Conservation (phyloP, 2,797 vertebrate genomes). For the Tenualosa ilisha region DNA sequence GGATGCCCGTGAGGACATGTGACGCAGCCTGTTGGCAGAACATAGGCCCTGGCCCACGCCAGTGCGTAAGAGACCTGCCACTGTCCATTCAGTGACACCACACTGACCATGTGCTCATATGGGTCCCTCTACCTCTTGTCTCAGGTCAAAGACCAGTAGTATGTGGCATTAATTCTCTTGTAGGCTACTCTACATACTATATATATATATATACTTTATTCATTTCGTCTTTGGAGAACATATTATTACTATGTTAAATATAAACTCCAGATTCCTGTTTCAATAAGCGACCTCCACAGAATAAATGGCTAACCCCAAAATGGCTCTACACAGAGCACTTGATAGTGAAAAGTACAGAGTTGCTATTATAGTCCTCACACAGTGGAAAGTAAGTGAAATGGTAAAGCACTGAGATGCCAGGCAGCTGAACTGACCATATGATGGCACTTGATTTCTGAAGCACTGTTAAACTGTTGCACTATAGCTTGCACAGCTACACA, state of each 20-base stretch:
- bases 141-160: background rate
- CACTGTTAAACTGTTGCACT: conserved; percentile 74
- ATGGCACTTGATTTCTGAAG: conserved; percentile 73
- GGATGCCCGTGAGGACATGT: conserved; percentile 64
- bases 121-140: background rate
- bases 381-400: conserved; percentile 63
- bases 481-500: conserved; percentile 68
- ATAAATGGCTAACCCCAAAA: background rate
- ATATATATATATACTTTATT: background rate
- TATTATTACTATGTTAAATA: background rate
- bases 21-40: conserved; percentile 71
- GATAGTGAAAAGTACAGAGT: conserved; percentile 52
- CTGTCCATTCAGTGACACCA: conserved; percentile 42
- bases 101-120: conserved; percentile 3
- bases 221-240: background rate
- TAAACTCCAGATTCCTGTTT: background rate
- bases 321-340: background rate
- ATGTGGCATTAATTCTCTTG: background rate
- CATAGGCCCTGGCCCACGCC: conserved; percentile 63
- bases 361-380: conserved; percentile 56
- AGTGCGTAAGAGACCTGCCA: conserved; percentile 67
- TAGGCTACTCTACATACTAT: background rate
- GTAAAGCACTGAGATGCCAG: conserved; percentile 58
- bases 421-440: conserved; percentile 12
- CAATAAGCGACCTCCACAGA: background rate